Conservation (phyloP, 2,113 vertebrate genomes). For the Seriola aureovittata region DNA sequence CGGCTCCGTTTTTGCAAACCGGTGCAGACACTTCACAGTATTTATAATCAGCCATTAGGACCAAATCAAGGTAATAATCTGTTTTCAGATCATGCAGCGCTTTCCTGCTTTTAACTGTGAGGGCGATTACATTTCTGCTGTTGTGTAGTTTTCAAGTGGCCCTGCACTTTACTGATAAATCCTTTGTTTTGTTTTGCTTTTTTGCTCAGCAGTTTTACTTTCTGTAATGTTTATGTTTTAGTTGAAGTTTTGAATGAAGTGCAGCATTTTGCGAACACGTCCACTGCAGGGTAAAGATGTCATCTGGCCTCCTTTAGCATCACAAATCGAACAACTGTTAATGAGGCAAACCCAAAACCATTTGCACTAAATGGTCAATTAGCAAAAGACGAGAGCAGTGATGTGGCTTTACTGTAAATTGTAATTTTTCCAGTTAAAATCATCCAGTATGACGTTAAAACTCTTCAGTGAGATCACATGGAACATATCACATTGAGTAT, state of each 20-base stretch:
- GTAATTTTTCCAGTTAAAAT: conserved; percentile 42
- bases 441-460: neutral
- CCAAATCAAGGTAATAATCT: conserved; percentile 18
- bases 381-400: conserved; percentile 23
- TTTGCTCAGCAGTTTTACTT: neutral
- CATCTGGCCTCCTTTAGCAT: conserved; percentile 44
- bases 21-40: neutral
- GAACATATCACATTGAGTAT: neutral
- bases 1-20: conserved; percentile 12
- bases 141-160: neutral
- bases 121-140: neutral
- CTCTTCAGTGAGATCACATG: neutral
- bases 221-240: neutral
- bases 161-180: neutral
- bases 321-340: conserved; percentile 47
- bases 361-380: conserved; percentile 63
- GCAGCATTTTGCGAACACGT: neutral
- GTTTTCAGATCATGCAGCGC: conserved; percentile 9
- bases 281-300: neutral
- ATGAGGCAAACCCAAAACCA: conserved; percentile 65
- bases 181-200: neutral
- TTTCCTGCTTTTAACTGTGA: neutral
- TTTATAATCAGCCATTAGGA: conserved; percentile 28
- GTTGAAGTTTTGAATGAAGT: neutral
- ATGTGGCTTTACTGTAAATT: conserved; percentile 33